These are phyloP conservation scores for Mythimna vitellina DNA, from an alignment of 2,888 invertebrate species.

Conservation along the genomic window DNA sequence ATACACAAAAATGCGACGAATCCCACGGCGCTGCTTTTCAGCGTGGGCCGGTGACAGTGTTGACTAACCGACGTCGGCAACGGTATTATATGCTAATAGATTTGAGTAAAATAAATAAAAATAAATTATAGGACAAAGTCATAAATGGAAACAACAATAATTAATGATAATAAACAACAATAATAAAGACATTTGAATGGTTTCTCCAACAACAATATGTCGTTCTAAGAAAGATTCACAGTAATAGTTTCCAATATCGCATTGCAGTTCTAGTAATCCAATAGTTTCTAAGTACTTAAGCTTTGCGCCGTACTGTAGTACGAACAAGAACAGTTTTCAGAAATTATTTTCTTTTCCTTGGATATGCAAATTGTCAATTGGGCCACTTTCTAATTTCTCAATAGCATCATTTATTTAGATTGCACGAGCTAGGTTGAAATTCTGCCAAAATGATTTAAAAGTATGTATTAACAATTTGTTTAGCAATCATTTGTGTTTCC, in stretches of 20 bases:
- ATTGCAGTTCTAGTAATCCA: constrained; percentile 48
- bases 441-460: background rate
- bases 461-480: too few relatives aligned
- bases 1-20: too few relatives aligned
- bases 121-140: too few relatives aligned
- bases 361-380: constrained; percentile 4
- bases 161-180: too few relatives aligned
- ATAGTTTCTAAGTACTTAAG: constrained; percentile 45
- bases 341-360: constrained; percentile 17
- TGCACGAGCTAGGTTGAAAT: background rate
- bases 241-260: constrained; percentile 45
- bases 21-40: too few relatives aligned
- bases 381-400: background rate
- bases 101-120: too few relatives aligned
- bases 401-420: background rate
- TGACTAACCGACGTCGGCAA: too few relatives aligned
- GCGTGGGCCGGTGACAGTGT: too few relatives aligned
- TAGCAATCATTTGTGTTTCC: too few relatives aligned
- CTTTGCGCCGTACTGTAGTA: constrained; percentile 31
- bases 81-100: too few relatives aligned
- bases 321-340: constrained; percentile 20
- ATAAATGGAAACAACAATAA: too few relatives aligned
- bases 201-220: constrained; percentile 18
- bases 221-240: constrained; percentile 40
- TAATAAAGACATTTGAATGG: background rate